Base-by-base conservation (phyloP, 2,797 vertebrate species). In the Discoglossus pictus region DNA sequence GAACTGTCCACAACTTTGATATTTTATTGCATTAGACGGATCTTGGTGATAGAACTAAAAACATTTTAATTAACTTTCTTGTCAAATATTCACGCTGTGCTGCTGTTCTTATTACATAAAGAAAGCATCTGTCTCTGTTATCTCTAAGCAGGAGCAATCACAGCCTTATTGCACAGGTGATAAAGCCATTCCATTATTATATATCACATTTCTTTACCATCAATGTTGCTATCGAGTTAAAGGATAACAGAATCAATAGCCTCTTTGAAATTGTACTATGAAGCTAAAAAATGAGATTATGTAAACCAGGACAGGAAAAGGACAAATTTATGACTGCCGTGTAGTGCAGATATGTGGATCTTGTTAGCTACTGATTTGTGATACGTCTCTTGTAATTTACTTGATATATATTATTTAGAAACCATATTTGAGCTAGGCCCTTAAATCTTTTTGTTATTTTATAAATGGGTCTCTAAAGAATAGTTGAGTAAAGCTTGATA, bases 161-260 rank as follows among this genome's bases (percentile, higher is more conserved):
- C 59, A 23, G 59, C 35, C 63, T 70, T 70, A 70, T 63, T 70
- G 53, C 54, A 52, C 58, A 11, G 24, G 50, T 56, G 67, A 63
- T 62, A 56, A 48, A 69, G 36, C 42, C 9, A n/a, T 23, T 53
- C 44, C 23, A 48, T 44, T 36, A 42, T 56, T 56, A 56, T 42
- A 43, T 25, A 18, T 40, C 42, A 43, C 35, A 34, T 70, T 42
- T 36, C 67, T 50, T 50, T 43, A 20, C 42, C 38, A 61, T 48
- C 65, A 36, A 34, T 27, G 56, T 38, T 43, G 48, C 47, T 44
- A 61, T 61, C 67, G 50, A 7, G 12, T 63, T 54, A 56, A 55
- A 18, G 43, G 52, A 62, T 38, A 35, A 39, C 35, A 20, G 34
- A 52, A 68, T 62, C 59, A 21, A 40, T 55, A 63, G 51, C 27